These are phyloP conservation scores for Pandemis heparana DNA, from an alignment of 2,888 invertebrate genomes.

Conservation along the genomic window DNA sequence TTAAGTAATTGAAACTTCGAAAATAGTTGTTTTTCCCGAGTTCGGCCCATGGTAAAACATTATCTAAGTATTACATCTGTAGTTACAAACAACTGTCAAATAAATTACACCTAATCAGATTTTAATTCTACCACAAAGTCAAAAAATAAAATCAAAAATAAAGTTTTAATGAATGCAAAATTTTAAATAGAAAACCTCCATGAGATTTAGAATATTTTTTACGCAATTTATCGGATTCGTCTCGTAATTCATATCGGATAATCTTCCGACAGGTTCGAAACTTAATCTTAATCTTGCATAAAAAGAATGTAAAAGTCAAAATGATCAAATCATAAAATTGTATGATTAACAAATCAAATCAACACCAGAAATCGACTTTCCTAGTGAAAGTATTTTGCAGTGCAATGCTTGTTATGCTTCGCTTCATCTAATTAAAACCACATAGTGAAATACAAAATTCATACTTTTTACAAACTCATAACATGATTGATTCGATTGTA, in stretches of 20 bases:
- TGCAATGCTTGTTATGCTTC: slow-evolving; percentile 34
- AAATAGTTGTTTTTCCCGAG: too few relatives aligned
- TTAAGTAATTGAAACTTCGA: too few relatives aligned
- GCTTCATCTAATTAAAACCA: slow-evolving; percentile 17
- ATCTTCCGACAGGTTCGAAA: too few relatives aligned
- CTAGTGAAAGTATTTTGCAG: slow-evolving; percentile 30
- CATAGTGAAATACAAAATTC: slow-evolving; percentile 2
- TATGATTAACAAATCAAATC: not conserved
- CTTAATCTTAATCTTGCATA: too few relatives aligned
- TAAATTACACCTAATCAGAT: not conserved
- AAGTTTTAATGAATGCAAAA: not conserved
- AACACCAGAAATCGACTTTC: slow-evolving; percentile 21
- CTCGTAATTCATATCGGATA: too few relatives aligned
- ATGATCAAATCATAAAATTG: not conserved
- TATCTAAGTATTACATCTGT: not conserved
- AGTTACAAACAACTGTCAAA: not conserved
- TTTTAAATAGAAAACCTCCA: too few relatives aligned
- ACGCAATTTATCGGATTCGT: too few relatives aligned
- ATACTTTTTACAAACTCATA: not conserved
- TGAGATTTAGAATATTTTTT: too few relatives aligned
- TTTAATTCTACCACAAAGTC: not conserved
- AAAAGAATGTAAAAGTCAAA: not conserved
- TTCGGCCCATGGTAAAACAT: not conserved
- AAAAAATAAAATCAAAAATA: slow-evolving; percentile 10
- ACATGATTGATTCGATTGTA: not conserved